A percentile compares a stretch with the other conserved stretches of the same genome.
phyloP scores from a whole-genome alignment of 2,888 invertebrate genomes.

The Neria commutata region DNA sequence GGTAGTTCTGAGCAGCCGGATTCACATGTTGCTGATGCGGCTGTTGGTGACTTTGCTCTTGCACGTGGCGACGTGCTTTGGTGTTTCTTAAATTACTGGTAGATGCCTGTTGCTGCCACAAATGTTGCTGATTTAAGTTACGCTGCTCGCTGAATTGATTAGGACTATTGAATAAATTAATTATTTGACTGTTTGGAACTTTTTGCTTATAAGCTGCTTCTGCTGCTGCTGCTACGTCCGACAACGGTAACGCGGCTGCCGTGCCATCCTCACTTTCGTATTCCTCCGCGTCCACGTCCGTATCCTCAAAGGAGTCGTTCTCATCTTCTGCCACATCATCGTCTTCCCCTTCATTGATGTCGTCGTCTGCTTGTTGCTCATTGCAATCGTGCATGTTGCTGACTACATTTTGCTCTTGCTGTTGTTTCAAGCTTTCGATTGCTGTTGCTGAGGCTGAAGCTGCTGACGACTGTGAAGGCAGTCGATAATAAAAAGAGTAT shows the following conservation, averaged over 20 bases:
- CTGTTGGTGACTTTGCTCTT: conserved; percentile 25
- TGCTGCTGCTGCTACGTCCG: conserved; percentile 18
- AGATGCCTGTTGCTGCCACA: conserved; percentile 23
- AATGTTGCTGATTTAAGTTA: conserved; percentile 21
- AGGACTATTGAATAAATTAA: conserved; percentile 45
- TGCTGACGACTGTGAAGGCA: conserved; percentile 1
- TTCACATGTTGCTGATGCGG: conserved; percentile 28
- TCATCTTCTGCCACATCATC: conserved; percentile 22
- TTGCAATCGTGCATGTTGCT: conserved; percentile 7
- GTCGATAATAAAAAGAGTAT: conserved; percentile 27
- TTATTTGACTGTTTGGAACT: conserved; percentile 62
- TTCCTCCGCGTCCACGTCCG: conserved; percentile 12
- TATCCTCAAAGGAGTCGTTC: conserved; percentile 14
- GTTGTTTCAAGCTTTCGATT: background rate
- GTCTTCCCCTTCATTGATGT: conserved; percentile 29
- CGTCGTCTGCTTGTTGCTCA: conserved; percentile 14
- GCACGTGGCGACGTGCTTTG: conserved; percentile 48
- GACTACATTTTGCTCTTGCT: background rate
- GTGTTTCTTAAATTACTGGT: conserved; percentile 32
- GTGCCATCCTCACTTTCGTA: conserved; percentile 17
- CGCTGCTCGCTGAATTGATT: too few relatives aligned
- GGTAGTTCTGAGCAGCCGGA: conserved; percentile 24
- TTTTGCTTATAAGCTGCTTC: conserved; percentile 43
- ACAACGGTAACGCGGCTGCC: conserved; percentile 24
- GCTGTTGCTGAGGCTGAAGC: conserved; percentile 4